phyloP scores from a whole-genome alignment of 2,888 invertebrate genomes.

The Dryococelus australis region DNA sequence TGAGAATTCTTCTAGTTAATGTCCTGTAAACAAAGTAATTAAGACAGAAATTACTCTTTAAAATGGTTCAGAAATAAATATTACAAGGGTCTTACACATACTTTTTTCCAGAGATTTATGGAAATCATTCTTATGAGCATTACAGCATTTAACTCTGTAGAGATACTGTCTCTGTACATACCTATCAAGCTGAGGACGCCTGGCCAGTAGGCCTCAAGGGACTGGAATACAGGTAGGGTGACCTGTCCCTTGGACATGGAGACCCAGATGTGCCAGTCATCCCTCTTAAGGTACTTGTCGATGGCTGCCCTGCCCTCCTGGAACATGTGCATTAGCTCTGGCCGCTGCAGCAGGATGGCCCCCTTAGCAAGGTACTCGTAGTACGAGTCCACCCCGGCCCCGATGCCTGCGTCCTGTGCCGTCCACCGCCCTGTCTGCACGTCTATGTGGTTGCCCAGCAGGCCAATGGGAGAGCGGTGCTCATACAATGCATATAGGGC shows the following conservation, averaged over 20 bases:
- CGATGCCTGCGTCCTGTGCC: constrained; percentile 97
- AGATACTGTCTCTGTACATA: constrained; percentile 49
- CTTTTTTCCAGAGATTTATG: too few relatives aligned
- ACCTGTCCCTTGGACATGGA: constrained; percentile 97
- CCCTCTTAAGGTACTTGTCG: constrained; percentile 86
- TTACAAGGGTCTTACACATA: too few relatives aligned
- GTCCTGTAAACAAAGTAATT: too few relatives aligned
- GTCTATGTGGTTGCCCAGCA: constrained; percentile 97
- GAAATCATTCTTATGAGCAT: too few relatives aligned
- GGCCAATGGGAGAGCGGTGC: constrained; percentile 83
- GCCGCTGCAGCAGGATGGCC: constrained; percentile 86
- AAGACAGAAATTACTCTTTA: too few relatives aligned
- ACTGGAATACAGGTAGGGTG: constrained; percentile 97
- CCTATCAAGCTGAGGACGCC: constrained; percentile 87
- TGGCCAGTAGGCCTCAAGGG: constrained; percentile 98
- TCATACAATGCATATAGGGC: constrained; percentile 90
- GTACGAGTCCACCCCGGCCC: constrained; percentile 95
- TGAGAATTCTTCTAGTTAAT: too few relatives aligned
- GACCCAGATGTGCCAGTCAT: constrained; percentile 99
- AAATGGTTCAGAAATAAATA: too few relatives aligned
- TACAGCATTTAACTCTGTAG: too few relatives aligned
- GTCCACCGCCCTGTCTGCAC: constrained; percentile 96
- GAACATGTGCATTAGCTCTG: constrained; percentile 92
- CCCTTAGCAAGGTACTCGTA: constrained; percentile 99
- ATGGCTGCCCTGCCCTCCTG: constrained; percentile 77